Percentiles rank a stretch among this genome's conserved stretches.
Conservation (phyloP, 2,113 vertebrate species). For the Nannobrachium achirus region DNA sequence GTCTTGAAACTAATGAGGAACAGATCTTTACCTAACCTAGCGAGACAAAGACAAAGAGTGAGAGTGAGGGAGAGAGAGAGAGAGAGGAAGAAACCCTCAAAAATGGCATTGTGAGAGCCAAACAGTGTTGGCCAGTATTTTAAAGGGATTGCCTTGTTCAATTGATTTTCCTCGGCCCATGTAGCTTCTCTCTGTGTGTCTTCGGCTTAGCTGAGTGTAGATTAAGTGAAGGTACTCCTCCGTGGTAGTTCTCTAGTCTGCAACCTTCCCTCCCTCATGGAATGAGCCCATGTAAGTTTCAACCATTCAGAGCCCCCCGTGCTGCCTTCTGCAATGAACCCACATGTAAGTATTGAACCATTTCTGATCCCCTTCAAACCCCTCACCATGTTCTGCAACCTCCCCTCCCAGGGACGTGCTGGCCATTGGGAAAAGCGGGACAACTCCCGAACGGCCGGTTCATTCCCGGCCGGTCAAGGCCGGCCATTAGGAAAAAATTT, state of each 20-base stretch:
- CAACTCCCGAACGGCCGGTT: too few relatives aligned
- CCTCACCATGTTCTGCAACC: neutral
- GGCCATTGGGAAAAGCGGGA: too few relatives aligned
- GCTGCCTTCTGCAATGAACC: neutral
- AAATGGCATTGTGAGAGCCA: constrained; percentile 32
- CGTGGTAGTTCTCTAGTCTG: constrained; percentile 7
- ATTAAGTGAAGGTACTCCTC: constrained; percentile 48
- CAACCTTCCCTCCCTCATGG: neutral
- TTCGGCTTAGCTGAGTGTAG: constrained; percentile 26
- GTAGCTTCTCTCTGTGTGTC: constrained; percentile 35
- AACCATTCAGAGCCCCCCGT: neutral
- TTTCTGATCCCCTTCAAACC: neutral
- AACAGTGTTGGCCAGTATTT: constrained; percentile 33
- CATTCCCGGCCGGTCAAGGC: too few relatives aligned
- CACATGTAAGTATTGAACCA: too few relatives aligned
- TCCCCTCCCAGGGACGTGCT: neutral
- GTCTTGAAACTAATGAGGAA: constrained; percentile 47
- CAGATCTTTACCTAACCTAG: constrained; percentile 8
- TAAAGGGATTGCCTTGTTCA: constrained; percentile 49
- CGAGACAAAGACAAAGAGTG: too few relatives aligned
- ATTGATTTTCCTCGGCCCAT: constrained; percentile 47
- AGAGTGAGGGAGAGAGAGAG: neutral
- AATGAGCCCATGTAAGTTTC: too few relatives aligned
- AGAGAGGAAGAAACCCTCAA: constrained; percentile 10
- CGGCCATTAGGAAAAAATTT: too few relatives aligned